Evolutionary conservation across 2,888 invertebrate species (phyloP).

Genomic region (Trachelus tabidus): DNA sequence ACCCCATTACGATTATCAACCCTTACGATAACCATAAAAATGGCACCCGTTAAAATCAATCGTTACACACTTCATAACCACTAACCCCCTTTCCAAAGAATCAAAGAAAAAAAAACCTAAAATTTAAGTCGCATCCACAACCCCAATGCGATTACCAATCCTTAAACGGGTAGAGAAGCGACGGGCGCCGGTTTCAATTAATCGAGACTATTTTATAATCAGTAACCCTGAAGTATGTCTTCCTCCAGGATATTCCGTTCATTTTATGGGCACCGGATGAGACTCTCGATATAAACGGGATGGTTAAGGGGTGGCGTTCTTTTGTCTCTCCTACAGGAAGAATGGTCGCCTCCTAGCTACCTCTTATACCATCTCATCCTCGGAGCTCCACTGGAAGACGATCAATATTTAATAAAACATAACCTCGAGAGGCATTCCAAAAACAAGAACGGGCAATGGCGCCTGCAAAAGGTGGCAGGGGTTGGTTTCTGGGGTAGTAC

Average conservation of each 20-base stretch:
- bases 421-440: conserved; percentile 10
- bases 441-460: conserved; percentile 1
- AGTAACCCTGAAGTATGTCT: not conserved
- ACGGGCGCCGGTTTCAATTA: not conserved
- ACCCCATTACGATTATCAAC: not conserved
- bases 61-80: not conserved
- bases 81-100: not conserved
- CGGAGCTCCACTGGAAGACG: not conserved
- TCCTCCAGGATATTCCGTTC: not conserved
- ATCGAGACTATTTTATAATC: not conserved
- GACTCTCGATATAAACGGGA: not conserved
- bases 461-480: not conserved
- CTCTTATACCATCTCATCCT: not conserved
- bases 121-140: not conserved
- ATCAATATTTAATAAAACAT: conserved; percentile 34
- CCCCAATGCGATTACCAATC: not conserved
- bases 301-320: not conserved
- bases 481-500: too few relatives aligned
- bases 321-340: not conserved
- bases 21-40: not conserved
- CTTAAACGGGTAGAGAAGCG: not conserved
- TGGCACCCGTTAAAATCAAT: not conserved
- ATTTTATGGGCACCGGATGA: not conserved
- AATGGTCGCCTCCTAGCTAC: not conserved
- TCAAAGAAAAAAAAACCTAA: not conserved